Percentiles rank a stretch among this genome's conserved stretches.
phyloP scores from a whole-genome alignment of 2,797 vertebrate genomes.

The Pantherophis vulpinus region DNA sequence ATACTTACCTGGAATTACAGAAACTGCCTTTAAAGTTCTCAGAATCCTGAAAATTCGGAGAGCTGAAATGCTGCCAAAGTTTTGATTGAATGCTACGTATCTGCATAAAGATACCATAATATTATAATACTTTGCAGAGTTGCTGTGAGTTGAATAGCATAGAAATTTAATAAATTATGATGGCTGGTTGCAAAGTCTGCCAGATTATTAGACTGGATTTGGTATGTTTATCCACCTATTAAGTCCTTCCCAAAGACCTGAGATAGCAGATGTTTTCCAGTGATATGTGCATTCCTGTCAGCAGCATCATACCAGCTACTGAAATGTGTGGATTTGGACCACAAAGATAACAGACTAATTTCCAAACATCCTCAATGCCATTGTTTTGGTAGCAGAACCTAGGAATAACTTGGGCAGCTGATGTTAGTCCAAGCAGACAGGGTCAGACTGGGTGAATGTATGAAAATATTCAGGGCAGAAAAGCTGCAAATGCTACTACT shows the following conservation, averaged over 20 bases:
- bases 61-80: slow-evolving; percentile 37
- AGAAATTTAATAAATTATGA: neutral
- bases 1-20: slow-evolving; percentile 72
- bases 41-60: slow-evolving; percentile 72
- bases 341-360: neutral
- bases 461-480: neutral
- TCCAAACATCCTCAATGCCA: neutral
- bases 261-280: neutral
- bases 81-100: neutral
- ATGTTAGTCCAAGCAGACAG: neutral
- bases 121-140: neutral
- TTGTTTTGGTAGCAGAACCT: neutral
- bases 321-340: neutral
- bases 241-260: neutral
- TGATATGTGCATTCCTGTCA: neutral
- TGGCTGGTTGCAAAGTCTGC: neutral
- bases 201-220: neutral
- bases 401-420: neutral
- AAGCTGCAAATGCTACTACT: neutral
- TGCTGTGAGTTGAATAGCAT: neutral
- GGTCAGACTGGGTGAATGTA: neutral
- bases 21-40: slow-evolving; percentile 75
- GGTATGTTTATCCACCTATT: neutral
- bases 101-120: slow-evolving; percentile 39
- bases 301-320: neutral